Conservation (phyloP, 2,888 invertebrate species). For the Noctuana brunneofusca region DNA sequence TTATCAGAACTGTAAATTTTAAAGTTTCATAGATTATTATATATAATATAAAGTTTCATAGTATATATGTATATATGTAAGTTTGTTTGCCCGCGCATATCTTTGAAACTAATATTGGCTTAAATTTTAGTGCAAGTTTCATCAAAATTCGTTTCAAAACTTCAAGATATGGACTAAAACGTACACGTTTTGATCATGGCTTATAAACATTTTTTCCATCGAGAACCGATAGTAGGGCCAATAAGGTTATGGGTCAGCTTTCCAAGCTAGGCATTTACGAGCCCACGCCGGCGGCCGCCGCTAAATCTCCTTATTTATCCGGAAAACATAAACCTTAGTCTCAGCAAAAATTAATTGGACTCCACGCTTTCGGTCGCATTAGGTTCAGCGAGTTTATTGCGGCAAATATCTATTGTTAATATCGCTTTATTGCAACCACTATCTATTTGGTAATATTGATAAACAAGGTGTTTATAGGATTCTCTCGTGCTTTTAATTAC, state of each 20-base stretch:
- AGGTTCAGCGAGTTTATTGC: slow-evolving; percentile 66
- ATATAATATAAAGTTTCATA: no score
- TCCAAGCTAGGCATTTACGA: slow-evolving; percentile 73
- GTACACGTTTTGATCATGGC: no score
- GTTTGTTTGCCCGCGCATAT: no score
- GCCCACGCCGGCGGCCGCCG: slow-evolving; percentile 64
- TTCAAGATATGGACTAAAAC: no score
- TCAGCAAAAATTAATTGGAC: slow-evolving; percentile 80
- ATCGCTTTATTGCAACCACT: slow-evolving; percentile 45
- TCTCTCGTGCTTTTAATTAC: slow-evolving; percentile 12
- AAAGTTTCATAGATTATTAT: no score
- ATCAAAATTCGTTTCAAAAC: no score
- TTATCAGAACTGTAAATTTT: no score
- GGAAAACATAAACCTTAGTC: slow-evolving; percentile 77
- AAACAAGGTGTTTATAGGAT: slow-evolving; percentile 37
- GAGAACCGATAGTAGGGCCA: slow-evolving; percentile 63
- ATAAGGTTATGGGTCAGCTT: slow-evolving; percentile 55
- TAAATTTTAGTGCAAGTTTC: no score
- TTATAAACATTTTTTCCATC: no score
- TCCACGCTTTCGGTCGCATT: slow-evolving; percentile 69
- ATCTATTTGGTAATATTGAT: slow-evolving; percentile 49
- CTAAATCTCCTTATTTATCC: slow-evolving; percentile 82
- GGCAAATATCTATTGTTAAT: slow-evolving; percentile 49
- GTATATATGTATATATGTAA: no score
- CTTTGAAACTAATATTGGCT: no score